phyloP scores from a whole-genome alignment of 2,888 invertebrate genomes.

The Sinotaia quadrata region DNA sequence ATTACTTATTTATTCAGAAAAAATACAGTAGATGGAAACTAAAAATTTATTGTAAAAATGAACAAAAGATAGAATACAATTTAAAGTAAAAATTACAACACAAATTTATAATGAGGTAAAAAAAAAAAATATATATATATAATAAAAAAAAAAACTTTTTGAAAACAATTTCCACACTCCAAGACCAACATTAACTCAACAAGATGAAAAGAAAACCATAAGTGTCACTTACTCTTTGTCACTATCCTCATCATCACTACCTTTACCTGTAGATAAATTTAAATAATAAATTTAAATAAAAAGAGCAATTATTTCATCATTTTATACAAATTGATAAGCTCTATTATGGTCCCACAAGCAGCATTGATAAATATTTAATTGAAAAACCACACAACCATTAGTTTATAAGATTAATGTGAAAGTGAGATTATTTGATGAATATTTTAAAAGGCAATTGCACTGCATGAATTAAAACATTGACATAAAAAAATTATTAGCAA shows the following conservation, averaged over 20 bases:
- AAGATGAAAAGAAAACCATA: background rate
- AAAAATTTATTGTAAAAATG: background rate
- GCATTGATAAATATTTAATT: too few relatives aligned
- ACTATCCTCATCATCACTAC: conserved; percentile 59
- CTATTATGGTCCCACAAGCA: too few relatives aligned
- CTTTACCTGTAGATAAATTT: conserved; percentile 38
- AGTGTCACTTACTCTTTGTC: conserved; percentile 54
- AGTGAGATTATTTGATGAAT: too few relatives aligned
- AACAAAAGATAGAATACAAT: background rate
- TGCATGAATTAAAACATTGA: too few relatives aligned
- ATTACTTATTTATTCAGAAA: background rate
- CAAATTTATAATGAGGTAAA: background rate
- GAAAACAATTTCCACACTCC: background rate
- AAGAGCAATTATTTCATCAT: too few relatives aligned
- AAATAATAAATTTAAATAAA: background rate
- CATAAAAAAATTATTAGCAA: too few relatives aligned
- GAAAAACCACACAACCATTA: too few relatives aligned
- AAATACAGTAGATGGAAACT: background rate
- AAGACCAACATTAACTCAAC: background rate
- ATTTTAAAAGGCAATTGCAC: too few relatives aligned
- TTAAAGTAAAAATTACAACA: background rate
- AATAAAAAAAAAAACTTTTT: background rate
- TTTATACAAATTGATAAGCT: too few relatives aligned
- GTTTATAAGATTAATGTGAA: too few relatives aligned
- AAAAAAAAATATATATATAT: background rate